Conservation (phyloP, 2,797 vertebrate genomes). For the Rhinoraja longicauda region DNA sequence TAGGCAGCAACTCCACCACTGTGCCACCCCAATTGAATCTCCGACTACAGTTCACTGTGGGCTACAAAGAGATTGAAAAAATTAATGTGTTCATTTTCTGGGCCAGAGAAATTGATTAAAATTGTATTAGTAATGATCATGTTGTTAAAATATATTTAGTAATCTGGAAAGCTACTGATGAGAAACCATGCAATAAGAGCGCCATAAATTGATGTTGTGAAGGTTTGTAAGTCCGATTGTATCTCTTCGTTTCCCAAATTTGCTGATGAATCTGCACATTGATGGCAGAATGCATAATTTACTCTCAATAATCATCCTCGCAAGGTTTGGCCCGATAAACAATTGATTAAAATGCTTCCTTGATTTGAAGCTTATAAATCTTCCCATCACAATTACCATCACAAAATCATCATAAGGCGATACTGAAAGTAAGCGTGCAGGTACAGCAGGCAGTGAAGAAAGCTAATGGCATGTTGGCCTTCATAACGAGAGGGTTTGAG, state of each 20-base stretch:
- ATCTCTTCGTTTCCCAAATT: no score
- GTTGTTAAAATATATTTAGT: neutral
- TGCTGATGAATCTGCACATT: neutral
- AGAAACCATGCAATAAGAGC: neutral
- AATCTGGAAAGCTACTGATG: no score
- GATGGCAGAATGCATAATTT: neutral
- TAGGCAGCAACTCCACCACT: no score
- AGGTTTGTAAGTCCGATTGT: neutral
- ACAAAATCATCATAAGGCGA: neutral
- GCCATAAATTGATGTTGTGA: neutral
- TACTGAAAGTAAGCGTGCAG: no score
- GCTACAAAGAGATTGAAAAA: neutral
- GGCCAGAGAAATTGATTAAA: neutral
- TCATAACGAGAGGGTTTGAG: no score
- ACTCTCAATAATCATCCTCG: neutral
- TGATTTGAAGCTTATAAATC: neutral
- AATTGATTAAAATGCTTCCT: neutral
- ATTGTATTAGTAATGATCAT: neutral
- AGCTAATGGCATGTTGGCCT: no score
- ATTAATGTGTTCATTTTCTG: neutral
- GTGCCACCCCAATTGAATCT: no score
- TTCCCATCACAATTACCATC: neutral
- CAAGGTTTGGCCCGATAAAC: neutral
- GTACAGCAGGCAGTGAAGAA: no score
- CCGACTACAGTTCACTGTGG: no score